Conservation (phyloP, 2,888 invertebrate species). For the Yponomeuta cagnagella region DNA sequence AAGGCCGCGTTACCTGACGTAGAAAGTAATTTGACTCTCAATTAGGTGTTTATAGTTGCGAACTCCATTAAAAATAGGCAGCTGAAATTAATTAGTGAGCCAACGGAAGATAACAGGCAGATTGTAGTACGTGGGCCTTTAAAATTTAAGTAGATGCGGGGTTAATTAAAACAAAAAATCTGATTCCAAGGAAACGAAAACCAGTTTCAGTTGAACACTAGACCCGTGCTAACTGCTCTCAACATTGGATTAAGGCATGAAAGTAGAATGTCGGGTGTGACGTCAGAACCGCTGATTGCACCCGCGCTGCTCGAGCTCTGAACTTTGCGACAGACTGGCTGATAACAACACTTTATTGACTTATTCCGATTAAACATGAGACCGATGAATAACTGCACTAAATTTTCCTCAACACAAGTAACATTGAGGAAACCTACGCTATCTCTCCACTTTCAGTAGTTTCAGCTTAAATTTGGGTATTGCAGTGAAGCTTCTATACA, state of each 20-base stretch:
- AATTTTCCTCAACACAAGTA: not conserved
- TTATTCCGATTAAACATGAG: slow-evolving; percentile 27
- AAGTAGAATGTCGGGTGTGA: not conserved
- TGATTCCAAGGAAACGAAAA: not conserved
- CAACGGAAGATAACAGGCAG: too few species aligned
- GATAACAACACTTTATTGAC: slow-evolving; percentile 48
- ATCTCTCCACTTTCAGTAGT: not conserved
- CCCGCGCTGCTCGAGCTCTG: slow-evolving; percentile 38
- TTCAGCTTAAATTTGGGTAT: not conserved
- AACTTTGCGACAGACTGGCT: slow-evolving; percentile 59
- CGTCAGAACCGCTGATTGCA: slow-evolving; percentile 6
- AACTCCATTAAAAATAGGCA: slow-evolving; percentile 17
- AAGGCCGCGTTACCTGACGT: slow-evolving; percentile 24
- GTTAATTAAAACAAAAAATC: not conserved
- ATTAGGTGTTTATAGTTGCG: slow-evolving; percentile 20
- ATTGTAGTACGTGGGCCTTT: too few species aligned
- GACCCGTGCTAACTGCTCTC: not conserved
- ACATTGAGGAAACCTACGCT: not conserved
- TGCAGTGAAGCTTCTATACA: too few species aligned
- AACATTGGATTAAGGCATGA: not conserved
- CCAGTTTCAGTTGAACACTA: not conserved
- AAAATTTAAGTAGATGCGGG: too few species aligned
- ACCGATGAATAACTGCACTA: not conserved
- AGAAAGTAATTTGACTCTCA: slow-evolving; percentile 32
- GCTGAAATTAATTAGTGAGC: too few species aligned